Base-by-base conservation (phyloP, 2,888 invertebrate species). In the Callyntrura guangdongensis region DNA sequence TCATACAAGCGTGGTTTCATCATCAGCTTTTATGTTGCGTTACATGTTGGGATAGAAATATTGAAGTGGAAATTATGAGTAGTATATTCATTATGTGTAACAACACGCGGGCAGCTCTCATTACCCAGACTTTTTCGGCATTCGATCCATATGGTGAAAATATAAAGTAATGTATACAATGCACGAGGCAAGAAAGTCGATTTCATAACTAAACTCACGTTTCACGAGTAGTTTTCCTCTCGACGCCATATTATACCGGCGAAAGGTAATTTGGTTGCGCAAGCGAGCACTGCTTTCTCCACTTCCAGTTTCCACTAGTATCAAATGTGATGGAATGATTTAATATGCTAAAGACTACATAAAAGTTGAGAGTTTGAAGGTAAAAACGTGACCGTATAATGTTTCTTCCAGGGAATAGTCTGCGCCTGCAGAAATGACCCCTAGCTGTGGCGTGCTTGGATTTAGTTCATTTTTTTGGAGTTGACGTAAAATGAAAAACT, bases 121-220 rank as follows among this genome's bases (percentile, higher is more conserved):
- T 36, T 36, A 36, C 36, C 36, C 36, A 36, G 6, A 36, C 36
- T 36, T 36, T 36, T 36, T 36, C 36, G 36, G 6, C 36, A 36
- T 36, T 36, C 36, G 3, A 36, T 36, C 36, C 36, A 36, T 36
- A 36, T 36, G 36, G 36, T 2, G 36, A 36, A 36, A 72, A 20
- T 72, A 47, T 20, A 47, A n/a, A 47, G 1, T 45, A 17, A 17
- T n/a, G 36, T 36, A 36, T 36, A 36, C 8, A 8, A 49, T 49
- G n/a, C n/a, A n/a, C n/a, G 47, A 74, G 17, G 74, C 22, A 74
- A 74, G 74, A 20, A 74, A 49, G 49, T 49, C 20, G 53, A 84
- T 84, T 84, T 84, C 84, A 84, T 84, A 84, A 84, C 69, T 2
- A 49, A 84, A 59, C 85, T 85, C 85, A 85, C 85, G 85, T 85